Percentiles rank a stretch among this genome's conserved stretches.
phyloP scores from a whole-genome alignment of 2,113 vertebrate genomes.

The Laticauda laticaudata region DNA sequence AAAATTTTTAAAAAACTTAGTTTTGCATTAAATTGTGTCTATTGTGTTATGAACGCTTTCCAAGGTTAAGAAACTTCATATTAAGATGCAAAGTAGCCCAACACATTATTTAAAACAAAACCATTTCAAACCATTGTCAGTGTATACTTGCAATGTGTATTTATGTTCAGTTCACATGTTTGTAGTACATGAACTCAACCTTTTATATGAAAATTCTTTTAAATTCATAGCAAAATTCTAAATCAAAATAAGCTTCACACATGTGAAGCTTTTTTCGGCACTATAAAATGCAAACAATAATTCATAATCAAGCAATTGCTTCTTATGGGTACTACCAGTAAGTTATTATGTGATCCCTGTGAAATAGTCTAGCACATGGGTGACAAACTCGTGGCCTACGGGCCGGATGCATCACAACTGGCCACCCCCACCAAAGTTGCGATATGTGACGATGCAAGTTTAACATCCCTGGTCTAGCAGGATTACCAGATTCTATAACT shows the following conservation, averaged over 20 bases:
- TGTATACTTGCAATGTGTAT: neutral
- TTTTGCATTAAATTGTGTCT: conserved; percentile 16
- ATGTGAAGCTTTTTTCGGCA: neutral
- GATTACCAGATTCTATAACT: too few species aligned
- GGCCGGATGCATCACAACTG: too few species aligned
- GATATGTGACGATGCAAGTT: too few species aligned
- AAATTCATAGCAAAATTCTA: fast-evolving
- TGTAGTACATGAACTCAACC: neutral
- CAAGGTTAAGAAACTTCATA: conserved; percentile 31
- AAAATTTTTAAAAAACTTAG: neutral
- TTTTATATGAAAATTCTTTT: neutral
- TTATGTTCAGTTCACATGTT: neutral
- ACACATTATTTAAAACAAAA: conserved; percentile 28
- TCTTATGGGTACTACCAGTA: neutral
- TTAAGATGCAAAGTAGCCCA: conserved; percentile 17
- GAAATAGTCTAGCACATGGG: too few species aligned
- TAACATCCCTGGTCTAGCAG: too few species aligned
- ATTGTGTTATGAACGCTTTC: neutral
- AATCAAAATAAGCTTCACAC: neutral
- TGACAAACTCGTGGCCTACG: too few species aligned
- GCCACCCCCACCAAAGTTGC: too few species aligned
- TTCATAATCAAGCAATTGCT: neutral
- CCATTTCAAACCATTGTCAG: neutral
- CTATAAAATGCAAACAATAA: neutral
- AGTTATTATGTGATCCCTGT: neutral